These are phyloP conservation scores for Drosophila suboccidentalis DNA, from an alignment of 2,888 invertebrate species.

Conservation along the genomic window DNA sequence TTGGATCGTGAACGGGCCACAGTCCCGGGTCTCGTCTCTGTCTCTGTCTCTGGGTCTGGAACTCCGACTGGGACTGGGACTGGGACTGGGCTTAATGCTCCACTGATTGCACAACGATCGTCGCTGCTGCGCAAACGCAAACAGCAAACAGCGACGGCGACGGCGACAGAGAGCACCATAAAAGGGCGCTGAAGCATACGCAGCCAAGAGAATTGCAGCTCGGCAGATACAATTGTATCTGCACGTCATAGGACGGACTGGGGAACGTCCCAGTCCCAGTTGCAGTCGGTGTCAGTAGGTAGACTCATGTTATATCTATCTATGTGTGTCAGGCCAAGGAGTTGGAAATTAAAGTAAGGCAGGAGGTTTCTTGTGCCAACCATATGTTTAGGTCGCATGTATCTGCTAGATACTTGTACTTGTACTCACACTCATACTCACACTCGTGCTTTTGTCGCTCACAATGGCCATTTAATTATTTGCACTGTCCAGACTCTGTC, in stretches of 20 bases:
- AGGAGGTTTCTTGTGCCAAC: slow-evolving; percentile 84
- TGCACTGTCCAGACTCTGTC: slow-evolving; percentile 14
- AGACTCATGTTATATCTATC: slow-evolving; percentile 54
- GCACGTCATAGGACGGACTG: slow-evolving; percentile 25
- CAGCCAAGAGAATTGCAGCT: slow-evolving; percentile 25
- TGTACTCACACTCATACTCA: too few species aligned
- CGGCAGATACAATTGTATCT: slow-evolving; percentile 76
- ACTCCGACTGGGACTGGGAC: background rate
- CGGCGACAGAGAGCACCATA: slow-evolving; percentile 41
- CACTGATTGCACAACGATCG: slow-evolving; percentile 84
- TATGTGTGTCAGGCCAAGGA: slow-evolving; percentile 81
- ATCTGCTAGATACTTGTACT: slow-evolving; percentile 51
- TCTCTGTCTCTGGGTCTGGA: slow-evolving; percentile 1
- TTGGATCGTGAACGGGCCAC: slow-evolving; percentile 13
- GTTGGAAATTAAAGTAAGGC: slow-evolving; percentile 85
- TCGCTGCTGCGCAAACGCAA: slow-evolving; percentile 54
- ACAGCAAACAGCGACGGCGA: slow-evolving; percentile 37
- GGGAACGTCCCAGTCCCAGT: slow-evolving; percentile 3
- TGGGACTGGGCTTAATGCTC: slow-evolving; percentile 74
- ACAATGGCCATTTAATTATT: slow-evolving; percentile 79
- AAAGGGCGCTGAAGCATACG: slow-evolving; percentile 58
- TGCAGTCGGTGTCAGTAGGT: slow-evolving; percentile 76
- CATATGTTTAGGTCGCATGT: slow-evolving; percentile 69
- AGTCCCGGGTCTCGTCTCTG: slow-evolving; percentile 17
- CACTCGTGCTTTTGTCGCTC: slow-evolving; percentile 39